These are phyloP conservation scores for Bufo bufo DNA, from an alignment of 2,113 vertebrate genomes.

Conservation along the genomic window DNA sequence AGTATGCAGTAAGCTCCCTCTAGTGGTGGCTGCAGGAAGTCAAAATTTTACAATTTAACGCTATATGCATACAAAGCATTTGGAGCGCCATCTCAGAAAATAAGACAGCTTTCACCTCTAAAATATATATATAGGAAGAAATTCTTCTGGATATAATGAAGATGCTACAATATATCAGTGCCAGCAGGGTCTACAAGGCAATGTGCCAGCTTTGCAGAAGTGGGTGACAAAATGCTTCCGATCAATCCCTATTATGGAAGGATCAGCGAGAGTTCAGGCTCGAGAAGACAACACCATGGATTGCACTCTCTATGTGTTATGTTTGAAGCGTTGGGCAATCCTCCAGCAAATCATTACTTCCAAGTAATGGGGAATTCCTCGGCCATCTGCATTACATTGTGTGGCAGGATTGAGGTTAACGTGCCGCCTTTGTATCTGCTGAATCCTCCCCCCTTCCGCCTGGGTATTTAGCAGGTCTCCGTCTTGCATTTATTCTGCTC, in stretches of 20 bases:
- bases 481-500: background rate
- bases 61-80: background rate
- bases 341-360: slow-evolving; percentile 34
- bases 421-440: slow-evolving; percentile 33
- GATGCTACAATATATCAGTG: background rate
- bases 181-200: background rate
- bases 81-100: background rate
- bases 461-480: slow-evolving; percentile 36
- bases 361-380: slow-evolving; percentile 43
- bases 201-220: background rate
- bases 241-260: background rate
- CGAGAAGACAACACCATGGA: slow-evolving; percentile 1
- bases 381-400: slow-evolving; percentile 37
- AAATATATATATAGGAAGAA: background rate
- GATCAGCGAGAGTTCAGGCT: background rate
- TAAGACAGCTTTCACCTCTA: background rate
- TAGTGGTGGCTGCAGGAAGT: too few species aligned
- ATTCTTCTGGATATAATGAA: background rate
- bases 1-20: too few species aligned
- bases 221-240: background rate
- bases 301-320: slow-evolving; percentile 1
- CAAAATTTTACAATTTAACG: background rate
- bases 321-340: slow-evolving; percentile 5
- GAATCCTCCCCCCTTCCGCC: slow-evolving; percentile 49
- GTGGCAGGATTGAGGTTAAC: slow-evolving; percentile 32